phyloP scores from a whole-genome alignment of 2,888 invertebrate species.

The Hypomecis punctinalis region DNA sequence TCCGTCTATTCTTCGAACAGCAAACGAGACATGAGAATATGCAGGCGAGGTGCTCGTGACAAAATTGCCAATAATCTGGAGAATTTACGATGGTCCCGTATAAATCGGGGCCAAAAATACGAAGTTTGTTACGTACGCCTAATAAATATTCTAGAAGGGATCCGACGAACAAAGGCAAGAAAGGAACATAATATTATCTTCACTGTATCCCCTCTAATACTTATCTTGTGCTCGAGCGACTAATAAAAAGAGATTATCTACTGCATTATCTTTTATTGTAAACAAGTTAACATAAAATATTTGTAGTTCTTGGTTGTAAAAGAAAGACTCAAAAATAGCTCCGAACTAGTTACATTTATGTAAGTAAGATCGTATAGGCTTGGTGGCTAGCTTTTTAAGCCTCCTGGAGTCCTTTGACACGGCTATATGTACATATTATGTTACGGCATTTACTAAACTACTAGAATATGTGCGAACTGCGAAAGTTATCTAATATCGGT shows the following conservation, averaged over 20 bases:
- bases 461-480: too few species aligned
- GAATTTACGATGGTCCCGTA: slow-evolving; percentile 44
- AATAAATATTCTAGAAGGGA: slow-evolving; percentile 27
- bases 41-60: slow-evolving; percentile 33
- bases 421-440: too few species aligned
- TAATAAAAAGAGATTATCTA: slow-evolving; percentile 6
- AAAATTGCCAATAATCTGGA: slow-evolving; percentile 44
- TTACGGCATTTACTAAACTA: too few species aligned
- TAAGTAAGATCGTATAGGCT: too few species aligned
- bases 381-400: too few species aligned
- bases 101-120: slow-evolving; percentile 31
- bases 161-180: slow-evolving; percentile 13
- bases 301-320: not conserved
- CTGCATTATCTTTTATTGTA: not conserved
- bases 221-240: slow-evolving; percentile 7
- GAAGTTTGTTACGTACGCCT: slow-evolving; percentile 12
- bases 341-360: too few species aligned
- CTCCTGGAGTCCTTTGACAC: too few species aligned
- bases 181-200: slow-evolving; percentile 15
- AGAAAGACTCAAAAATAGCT: not conserved
- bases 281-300: not conserved
- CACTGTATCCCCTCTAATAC: slow-evolving; percentile 1
- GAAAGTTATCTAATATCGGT: too few species aligned
- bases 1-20: slow-evolving; percentile 10
- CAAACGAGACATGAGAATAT: slow-evolving; percentile 25